Conservation (phyloP, 64 coral and sea anemone genomes). For the Hydrozoanthus tunicans region DNA sequence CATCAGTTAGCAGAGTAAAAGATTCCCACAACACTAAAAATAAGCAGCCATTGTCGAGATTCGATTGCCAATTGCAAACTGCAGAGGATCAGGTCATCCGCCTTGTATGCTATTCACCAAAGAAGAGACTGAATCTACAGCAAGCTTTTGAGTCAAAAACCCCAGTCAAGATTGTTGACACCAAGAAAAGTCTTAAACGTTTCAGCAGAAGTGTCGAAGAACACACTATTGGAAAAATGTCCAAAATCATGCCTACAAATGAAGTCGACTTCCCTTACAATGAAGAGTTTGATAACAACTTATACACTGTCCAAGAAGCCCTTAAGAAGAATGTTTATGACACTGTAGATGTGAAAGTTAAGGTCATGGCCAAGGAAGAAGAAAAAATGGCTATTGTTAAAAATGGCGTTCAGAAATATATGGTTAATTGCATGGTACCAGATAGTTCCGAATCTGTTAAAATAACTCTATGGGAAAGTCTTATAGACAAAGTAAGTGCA, state of each 20-base stretch:
- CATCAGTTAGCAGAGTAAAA: slow-evolving; percentile 10
- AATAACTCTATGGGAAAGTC: slow-evolving; percentile 44
- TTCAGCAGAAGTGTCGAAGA: slow-evolving; percentile 42
- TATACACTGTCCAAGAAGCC: slow-evolving; percentile 1
- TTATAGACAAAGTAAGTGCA: slow-evolving; percentile 39
- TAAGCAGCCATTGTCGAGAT: slow-evolving; percentile 25
- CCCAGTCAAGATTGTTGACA: slow-evolving; percentile 22
- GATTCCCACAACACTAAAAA: slow-evolving; percentile 29
- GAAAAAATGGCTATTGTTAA: slow-evolving; percentile 42
- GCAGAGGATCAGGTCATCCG: slow-evolving; percentile 9
- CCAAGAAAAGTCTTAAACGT: slow-evolving; percentile 25
- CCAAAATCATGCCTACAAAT: slow-evolving; percentile 23
- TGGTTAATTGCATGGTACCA: slow-evolving; percentile 34
- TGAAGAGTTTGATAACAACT: slow-evolving; percentile 18
- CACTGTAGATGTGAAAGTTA: slow-evolving; percentile 48
- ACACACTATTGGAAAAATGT: slow-evolving; percentile 35
- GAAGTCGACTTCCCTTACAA: slow-evolving; percentile 30
- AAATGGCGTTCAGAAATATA: slow-evolving; percentile 47
- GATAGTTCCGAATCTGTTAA: slow-evolving; percentile 32
- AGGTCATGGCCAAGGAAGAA: slow-evolving; percentile 46
- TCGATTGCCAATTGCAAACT: slow-evolving; percentile 30
- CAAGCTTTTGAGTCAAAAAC: slow-evolving; percentile 34
- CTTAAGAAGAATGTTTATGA: slow-evolving; percentile 32
- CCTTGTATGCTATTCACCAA: slow-evolving; percentile 27
- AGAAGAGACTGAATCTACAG: slow-evolving; percentile 24